Evolutionary conservation across 1,140 invertebrate genomes (phyloP), one percentile per base, ranked within the genome.

Genomic region (Drosophila nasuta): DNA sequence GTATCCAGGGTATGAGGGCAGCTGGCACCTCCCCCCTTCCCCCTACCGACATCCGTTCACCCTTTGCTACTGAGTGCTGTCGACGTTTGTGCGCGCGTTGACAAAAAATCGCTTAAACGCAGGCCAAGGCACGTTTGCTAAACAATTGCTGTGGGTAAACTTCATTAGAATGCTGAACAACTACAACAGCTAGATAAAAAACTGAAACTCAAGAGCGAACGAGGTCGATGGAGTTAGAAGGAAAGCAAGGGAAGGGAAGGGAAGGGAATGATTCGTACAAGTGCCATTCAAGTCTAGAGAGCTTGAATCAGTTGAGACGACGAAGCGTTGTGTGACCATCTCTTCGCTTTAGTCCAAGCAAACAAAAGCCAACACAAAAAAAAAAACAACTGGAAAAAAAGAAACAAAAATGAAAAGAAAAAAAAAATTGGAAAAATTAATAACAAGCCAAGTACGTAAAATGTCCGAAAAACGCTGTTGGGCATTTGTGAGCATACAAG

Each of bases 61-160:
- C 25, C 13, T 15, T 54, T 17, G 20, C 30, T 54, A 4, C 38
- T 41, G 69, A 70, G 17, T 48, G 68, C 38, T 59, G 60, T 66
- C 66, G 71, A 82, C 64, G 82, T 87, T 87, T 87, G 83, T 87
- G 83, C 80, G 83, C 83, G 83, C 85, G 85, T 89, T 88, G 86
- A 89, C 85, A 88, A 88, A 88, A 87, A 88, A 89, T 82, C 85
- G 85, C 88, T 89, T 89, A 75, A 89, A 89, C 85, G 85, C 81
- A 89, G 85, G 85, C 85, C 85, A 89, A 89, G 85, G 85, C 85
- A 89, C 85, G 85, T 89, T 89, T 89, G 81, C 85, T 89, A 89
- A 89, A 89, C 85, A 89, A 89, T 89, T 81, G 85, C 85, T 89
- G 85, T 89, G 81, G 86, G 85, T 89, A 89, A 89, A 89, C 85